Percentiles rank a stretch among this genome's conserved stretches.
phyloP scores from a whole-genome alignment of 2,888 invertebrate genomes.

The Brachypalpus laphriformis region DNA sequence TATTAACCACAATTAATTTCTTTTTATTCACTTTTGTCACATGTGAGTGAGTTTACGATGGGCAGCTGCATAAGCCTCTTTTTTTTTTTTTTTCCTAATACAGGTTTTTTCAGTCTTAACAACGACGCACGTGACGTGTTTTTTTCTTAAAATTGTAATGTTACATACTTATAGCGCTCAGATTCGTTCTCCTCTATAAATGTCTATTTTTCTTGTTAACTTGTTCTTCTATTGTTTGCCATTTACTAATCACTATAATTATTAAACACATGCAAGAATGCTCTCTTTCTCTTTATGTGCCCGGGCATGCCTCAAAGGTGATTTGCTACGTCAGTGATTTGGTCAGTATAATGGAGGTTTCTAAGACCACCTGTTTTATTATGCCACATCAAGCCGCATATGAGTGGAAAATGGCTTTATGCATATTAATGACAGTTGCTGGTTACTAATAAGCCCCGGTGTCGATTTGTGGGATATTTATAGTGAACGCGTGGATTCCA shows the following conservation, averaged over 20 bases:
- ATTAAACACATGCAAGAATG: constrained; percentile 20
- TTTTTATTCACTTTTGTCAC: not conserved
- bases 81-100: not conserved
- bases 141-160: not conserved
- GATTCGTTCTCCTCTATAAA: not conserved
- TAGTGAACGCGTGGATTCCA: constrained; percentile 38
- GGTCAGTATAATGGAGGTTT: constrained; percentile 5
- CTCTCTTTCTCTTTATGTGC: not conserved
- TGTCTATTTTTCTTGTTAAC: constrained; percentile 4
- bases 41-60: not conserved
- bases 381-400: constrained; percentile 6
- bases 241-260: constrained; percentile 5
- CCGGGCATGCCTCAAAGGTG: not conserved
- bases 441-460: not conserved
- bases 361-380: constrained; percentile 33
- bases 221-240: constrained; percentile 36
- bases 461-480: constrained; percentile 5
- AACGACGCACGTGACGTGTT: not conserved
- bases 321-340: not conserved
- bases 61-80: not conserved
- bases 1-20: not conserved
- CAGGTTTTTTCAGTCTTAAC: not conserved
- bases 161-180: not conserved
- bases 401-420: constrained; percentile 24
- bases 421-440: constrained; percentile 31